A percentile compares a stretch with the other conserved stretches of the same genome.
These are phyloP conservation scores for Trichonephila inaurata DNA, from an alignment of 1,140 invertebrate genomes.

Conservation along the genomic window DNA sequence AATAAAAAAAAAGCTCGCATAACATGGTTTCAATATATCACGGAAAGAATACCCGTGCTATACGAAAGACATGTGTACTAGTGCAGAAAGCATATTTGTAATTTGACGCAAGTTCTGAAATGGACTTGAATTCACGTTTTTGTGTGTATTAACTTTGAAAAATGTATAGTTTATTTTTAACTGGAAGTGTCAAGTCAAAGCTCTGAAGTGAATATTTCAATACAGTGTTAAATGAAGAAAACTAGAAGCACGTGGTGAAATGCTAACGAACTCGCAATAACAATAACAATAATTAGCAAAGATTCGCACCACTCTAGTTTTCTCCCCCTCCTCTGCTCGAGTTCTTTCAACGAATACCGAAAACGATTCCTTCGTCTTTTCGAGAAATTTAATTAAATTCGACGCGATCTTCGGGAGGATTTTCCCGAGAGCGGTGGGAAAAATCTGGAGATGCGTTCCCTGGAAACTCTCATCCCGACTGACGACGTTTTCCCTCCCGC, in stretches of 20 bases:
- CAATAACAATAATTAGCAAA: neutral
- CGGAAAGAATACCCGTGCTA: too few relatives aligned
- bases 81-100: too few relatives aligned
- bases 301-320: neutral
- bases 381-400: slow-evolving; percentile 67
- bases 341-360: neutral
- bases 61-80: too few relatives aligned
- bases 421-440: slow-evolving; percentile 50
- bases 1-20: too few relatives aligned
- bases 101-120: too few relatives aligned
- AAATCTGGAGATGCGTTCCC: slow-evolving; percentile 24
- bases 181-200: too few relatives aligned
- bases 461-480: slow-evolving; percentile 27
- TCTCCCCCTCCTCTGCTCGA: neutral
- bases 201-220: neutral
- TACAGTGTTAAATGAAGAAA: neutral
- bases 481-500: slow-evolving; percentile 15
- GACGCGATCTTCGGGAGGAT: slow-evolving; percentile 1
- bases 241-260: neutral
- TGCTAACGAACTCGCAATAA: neutral
- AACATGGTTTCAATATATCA: too few relatives aligned
- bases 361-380: neutral
- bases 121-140: too few relatives aligned
- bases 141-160: too few relatives aligned
- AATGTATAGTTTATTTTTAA: too few relatives aligned